Conservation (phyloP, 2,797 vertebrate genomes). For the Argentina silus region DNA sequence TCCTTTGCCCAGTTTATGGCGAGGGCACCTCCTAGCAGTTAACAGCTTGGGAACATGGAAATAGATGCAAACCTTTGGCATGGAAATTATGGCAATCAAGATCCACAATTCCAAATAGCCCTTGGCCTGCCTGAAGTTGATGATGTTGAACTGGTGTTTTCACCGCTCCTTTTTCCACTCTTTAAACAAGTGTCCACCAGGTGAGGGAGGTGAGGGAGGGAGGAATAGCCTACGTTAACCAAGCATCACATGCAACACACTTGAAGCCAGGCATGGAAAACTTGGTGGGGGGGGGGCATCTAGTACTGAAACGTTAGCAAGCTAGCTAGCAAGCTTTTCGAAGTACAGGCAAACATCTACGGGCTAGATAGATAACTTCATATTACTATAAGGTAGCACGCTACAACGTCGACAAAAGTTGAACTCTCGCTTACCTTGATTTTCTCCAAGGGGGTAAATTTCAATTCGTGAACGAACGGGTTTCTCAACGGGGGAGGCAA, state of each 20-base stretch:
- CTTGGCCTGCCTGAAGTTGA: no score
- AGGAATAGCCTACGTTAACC: no score
- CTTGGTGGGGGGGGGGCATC: constrained; percentile 9
- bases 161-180: no score
- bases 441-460: constrained; percentile 81
- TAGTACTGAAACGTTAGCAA: not conserved
- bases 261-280: not conserved
- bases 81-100: constrained; percentile 40
- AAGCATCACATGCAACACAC: not conserved
- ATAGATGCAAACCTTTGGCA: constrained; percentile 27
- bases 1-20: not conserved
- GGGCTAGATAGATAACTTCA: not conserved
- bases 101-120: not conserved
- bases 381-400: no score
- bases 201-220: no score
- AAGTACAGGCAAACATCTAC: not conserved
- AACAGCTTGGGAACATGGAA: not conserved
- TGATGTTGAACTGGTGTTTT: no score
- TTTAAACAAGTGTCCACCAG: no score
- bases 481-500: constrained; percentile 77
- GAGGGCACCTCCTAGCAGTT: constrained; percentile 15
- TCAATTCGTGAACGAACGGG: constrained; percentile 88
- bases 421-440: constrained; percentile 79
- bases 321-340: no score
- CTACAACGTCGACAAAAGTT: not conserved